Conservation (phyloP, 2,888 invertebrate genomes). For the Slavum lentiscoides region DNA sequence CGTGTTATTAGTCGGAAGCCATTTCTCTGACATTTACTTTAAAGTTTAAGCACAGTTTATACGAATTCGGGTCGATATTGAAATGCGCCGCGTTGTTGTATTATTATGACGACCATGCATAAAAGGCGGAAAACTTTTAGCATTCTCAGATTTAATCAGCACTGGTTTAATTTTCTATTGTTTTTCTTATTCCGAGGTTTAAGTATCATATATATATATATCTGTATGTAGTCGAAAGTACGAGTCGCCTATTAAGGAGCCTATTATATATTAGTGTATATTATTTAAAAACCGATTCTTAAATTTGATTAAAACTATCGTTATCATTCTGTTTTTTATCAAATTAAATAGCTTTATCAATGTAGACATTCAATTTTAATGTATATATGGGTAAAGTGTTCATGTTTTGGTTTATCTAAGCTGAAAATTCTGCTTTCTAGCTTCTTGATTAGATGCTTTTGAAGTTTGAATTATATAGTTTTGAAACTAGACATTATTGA, state of each 20-base stretch:
- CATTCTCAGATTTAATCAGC: neutral
- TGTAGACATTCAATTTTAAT: neutral
- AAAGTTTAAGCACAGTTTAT: conserved; percentile 18
- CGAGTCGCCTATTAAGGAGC: too few species aligned
- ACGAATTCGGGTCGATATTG: neutral
- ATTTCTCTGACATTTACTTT: conserved; percentile 41
- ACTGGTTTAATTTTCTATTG: neutral
- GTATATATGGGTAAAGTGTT: neutral
- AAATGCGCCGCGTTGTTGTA: neutral
- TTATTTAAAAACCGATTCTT: neutral
- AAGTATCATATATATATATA: neutral
- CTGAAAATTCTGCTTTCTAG: neutral
- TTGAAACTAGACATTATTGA: neutral
- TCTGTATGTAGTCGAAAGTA: neutral
- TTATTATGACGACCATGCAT: too few species aligned
- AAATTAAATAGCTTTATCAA: too few species aligned
- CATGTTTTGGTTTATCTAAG: neutral
- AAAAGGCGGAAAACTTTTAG: neutral
- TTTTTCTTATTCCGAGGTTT: neutral
- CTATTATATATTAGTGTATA: neutral
- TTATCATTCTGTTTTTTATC: too few species aligned
- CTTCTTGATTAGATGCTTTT: neutral
- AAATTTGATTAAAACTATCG: neutral
- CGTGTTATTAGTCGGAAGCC: conserved; percentile 35
- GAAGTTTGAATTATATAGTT: neutral